Evolutionary conservation across 2,113 vertebrate genomes (phyloP).

Genomic region (Salvelinus sp.): DNA sequence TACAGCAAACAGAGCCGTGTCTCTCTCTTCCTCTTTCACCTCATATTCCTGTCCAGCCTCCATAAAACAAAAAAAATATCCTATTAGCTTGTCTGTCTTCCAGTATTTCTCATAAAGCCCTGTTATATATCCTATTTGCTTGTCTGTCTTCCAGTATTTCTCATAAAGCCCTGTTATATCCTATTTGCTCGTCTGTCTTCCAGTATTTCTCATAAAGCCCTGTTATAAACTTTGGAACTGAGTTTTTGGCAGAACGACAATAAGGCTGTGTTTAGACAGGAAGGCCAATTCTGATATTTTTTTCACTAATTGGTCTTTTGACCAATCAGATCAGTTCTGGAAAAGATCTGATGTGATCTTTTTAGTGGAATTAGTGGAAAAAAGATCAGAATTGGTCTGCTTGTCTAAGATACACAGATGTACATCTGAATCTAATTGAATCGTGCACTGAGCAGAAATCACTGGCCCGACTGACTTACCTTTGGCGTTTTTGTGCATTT

Average conservation of each 20-base stretch:
- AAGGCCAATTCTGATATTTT: no score
- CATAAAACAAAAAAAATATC: conserved; percentile 20
- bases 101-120: no score
- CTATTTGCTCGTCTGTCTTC: no score
- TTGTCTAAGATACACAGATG: not conserved
- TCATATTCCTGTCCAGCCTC: conserved; percentile 38
- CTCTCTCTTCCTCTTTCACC: conserved; percentile 21
- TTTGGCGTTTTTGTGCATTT: conserved; percentile 78
- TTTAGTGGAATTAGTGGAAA: no score
- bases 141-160: no score
- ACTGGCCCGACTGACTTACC: conserved; percentile 50
- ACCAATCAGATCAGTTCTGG: no score
- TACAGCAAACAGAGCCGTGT: not conserved
- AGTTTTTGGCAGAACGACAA: not conserved
- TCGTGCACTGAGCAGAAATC: not conserved
- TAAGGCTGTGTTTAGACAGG: not conserved
- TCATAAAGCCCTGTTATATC: no score
- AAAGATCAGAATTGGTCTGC: no score
- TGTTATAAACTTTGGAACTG: conserved; percentile 10
- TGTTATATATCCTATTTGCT: no score
- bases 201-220: no score
- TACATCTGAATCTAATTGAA: not conserved
- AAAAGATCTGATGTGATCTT: no score
- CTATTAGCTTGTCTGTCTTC: conserved; percentile 2
- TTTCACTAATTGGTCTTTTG: no score